phyloP scores from a whole-genome alignment of 2,888 invertebrate genomes.

The Nemotelus pantherinus region DNA sequence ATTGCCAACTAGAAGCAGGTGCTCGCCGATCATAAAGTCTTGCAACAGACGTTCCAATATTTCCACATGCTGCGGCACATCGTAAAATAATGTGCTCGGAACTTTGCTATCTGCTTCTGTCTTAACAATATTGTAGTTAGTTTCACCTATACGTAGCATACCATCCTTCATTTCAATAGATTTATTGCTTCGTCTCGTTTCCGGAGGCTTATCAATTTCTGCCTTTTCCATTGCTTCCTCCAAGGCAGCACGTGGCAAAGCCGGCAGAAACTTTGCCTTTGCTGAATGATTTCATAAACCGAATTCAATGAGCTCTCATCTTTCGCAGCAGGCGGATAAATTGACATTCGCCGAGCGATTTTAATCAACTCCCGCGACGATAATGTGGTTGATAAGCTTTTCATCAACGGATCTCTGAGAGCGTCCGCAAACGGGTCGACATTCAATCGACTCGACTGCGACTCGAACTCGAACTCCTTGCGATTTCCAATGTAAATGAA shows the following conservation, averaged over 20 bases:
- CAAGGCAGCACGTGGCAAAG: constrained; percentile 82
- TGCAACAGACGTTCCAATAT: constrained; percentile 83
- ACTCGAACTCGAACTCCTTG: too few relatives aligned
- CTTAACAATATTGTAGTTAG: constrained; percentile 74
- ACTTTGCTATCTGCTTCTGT: constrained; percentile 85
- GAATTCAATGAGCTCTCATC: constrained; percentile 59
- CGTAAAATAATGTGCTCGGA: constrained; percentile 93
- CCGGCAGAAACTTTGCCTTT: constrained; percentile 88
- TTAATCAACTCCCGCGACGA: constrained; percentile 91
- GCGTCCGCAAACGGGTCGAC: too few relatives aligned
- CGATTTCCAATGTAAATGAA: too few relatives aligned
- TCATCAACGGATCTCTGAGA: constrained; percentile 83
- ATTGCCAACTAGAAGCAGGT: constrained; percentile 94
- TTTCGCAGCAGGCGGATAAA: constrained; percentile 73
- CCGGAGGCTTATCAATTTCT: constrained; percentile 65
- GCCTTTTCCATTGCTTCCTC: constrained; percentile 76
- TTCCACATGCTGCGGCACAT: constrained; percentile 89
- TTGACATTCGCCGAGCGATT: constrained; percentile 80
- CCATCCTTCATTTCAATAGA: constrained; percentile 67
- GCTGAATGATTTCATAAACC: constrained; percentile 79
- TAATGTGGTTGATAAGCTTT: constrained; percentile 83
- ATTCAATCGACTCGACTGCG: too few relatives aligned
- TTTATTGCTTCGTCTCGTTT: constrained; percentile 49
- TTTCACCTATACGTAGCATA: constrained; percentile 75
- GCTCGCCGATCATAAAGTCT: constrained; percentile 90